Base-by-base conservation (phyloP, 1,140 invertebrate genomes). In the Brachionus paranguensis region DNA sequence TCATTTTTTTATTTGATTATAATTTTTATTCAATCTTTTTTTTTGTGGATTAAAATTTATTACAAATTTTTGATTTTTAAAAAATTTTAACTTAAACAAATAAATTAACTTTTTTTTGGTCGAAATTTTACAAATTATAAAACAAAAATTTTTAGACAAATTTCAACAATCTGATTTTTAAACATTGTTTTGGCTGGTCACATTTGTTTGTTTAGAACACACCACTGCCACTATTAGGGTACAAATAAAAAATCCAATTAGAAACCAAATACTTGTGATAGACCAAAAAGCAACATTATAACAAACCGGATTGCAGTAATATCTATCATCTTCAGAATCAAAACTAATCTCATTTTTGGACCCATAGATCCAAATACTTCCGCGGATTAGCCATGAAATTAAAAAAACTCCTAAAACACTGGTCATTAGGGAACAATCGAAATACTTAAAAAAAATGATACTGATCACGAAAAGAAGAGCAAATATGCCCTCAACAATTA, bases 231-330 rank as follows among this genome's bases (percentile, higher is more conserved):
- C 5, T 14, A 68, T 68, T 6, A 68, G 12, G 6, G 24, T 33
- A 12, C 1, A 14, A 68, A 74, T 45, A 41, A 74, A 43, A 45
- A 47, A 76, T 50, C 8, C 72, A 12, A 76, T 12, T 50, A 76
- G 14, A 14, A 24, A 8, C 72, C 72, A 76, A 50, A 47, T 50
- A 12, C 43, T 6, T 27, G 72, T 76, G 20, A 76, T 50, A 29
- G 72, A 27, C 72, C 72, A 76, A 76, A 76, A 76, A 37, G 72
- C 72, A 47, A 76, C 43, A 50, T 27, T 33, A 76, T 29, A 76
- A 27, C 43, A 76, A 14, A 50, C 27, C 20, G 6, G 43, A 76
- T 76, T 50, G 43, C 72, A 76, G 33, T 76, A 76, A 43, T 43
- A 17, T n/a, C 41, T 45, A 20, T 5, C 24, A 8, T 27, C 24